phyloP scores from a whole-genome alignment of 2,797 vertebrate species.

The Chanos chanos region DNA sequence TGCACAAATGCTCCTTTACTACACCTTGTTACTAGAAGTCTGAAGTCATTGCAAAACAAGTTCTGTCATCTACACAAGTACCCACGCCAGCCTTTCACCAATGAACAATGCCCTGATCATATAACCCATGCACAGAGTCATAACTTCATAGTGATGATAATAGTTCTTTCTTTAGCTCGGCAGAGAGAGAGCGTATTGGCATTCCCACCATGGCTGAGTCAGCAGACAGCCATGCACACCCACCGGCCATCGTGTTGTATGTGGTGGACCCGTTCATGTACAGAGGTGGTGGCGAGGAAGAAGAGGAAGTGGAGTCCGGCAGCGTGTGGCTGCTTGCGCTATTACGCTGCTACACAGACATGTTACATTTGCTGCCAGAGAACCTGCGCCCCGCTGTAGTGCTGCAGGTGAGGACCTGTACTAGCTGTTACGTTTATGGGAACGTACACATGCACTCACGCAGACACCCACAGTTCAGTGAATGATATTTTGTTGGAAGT shows the following conservation, averaged over 20 bases:
- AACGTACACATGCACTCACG: background rate
- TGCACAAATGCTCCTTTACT: no score
- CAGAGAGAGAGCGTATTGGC: slow-evolving; percentile 87
- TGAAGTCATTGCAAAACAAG: no score
- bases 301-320: slow-evolving; percentile 80
- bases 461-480: background rate
- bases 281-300: slow-evolving; percentile 74
- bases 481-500: no score
- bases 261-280: slow-evolving; percentile 93
- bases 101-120: no score
- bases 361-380: slow-evolving; percentile 88
- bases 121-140: no score
- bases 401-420: slow-evolving; percentile 85
- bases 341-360: slow-evolving; percentile 93
- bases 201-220: slow-evolving; percentile 87
- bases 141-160: background rate
- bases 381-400: slow-evolving; percentile 86
- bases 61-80: no score
- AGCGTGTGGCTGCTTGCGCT: slow-evolving; percentile 93
- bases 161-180: slow-evolving; percentile 51
- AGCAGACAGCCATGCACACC: slow-evolving; percentile 81
- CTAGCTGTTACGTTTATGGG: no score
- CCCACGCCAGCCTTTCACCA: no score
- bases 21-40: no score
- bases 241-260: slow-evolving; percentile 91